A percentile compares a stretch with the other conserved stretches of the same genome.
Conservation (phyloP, 2,797 vertebrate species). For the Balearica regulorum region DNA sequence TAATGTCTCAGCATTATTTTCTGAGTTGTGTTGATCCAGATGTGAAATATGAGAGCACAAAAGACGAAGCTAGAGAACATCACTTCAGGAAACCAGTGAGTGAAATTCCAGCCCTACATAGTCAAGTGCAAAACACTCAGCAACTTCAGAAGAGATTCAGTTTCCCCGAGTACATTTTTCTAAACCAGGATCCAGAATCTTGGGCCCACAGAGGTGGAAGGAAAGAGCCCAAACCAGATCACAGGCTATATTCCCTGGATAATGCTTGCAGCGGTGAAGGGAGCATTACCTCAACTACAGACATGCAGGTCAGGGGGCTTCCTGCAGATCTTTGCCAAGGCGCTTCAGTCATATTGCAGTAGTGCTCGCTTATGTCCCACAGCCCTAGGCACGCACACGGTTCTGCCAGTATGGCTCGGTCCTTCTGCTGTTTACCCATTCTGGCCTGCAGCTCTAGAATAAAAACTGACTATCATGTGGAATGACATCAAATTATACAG, state of each 20-base stretch:
- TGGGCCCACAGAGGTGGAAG: neutral
- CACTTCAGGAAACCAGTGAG: neutral
- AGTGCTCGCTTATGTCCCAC: neutral
- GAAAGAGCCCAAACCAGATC: neutral
- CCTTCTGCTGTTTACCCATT: neutral
- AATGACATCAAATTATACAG: neutral
- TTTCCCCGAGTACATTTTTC: neutral
- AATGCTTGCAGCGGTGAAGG: neutral
- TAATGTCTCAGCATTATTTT: neutral
- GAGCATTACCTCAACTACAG: neutral
- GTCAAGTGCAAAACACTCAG: neutral
- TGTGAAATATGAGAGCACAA: neutral
- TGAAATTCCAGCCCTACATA: neutral
- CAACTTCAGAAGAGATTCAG: neutral
- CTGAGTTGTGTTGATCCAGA: neutral
- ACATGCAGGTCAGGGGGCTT: neutral
- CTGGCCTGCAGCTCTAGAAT: neutral
- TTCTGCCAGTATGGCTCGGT: neutral
- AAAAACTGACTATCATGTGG: neutral
- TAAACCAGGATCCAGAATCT: neutral
- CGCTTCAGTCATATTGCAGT: neutral
- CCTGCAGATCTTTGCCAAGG: neutral
- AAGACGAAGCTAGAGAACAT: neutral
- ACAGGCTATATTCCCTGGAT: neutral
- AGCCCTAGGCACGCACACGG: neutral